Evolutionary conservation across 1,140 invertebrate genomes (phyloP).

Genomic region (Ceratina australensis): DNA sequence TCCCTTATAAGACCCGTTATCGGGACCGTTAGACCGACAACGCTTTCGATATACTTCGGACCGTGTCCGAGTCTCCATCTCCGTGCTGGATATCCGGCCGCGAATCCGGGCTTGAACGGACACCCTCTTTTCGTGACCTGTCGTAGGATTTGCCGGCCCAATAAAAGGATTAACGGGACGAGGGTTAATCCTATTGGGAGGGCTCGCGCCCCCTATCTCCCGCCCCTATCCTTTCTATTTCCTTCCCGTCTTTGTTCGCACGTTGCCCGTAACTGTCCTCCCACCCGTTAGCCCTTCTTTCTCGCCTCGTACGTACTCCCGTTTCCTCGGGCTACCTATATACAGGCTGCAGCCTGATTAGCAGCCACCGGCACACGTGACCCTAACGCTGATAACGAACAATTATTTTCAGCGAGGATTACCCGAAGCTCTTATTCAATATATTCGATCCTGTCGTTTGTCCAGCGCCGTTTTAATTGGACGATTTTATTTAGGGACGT

Average conservation of each 20-base stretch:
- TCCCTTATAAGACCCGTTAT: constrained; percentile 56
- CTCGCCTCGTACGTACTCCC: neutral
- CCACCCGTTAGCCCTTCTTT: constrained; percentile 17
- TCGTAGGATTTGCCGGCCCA: constrained; percentile 74
- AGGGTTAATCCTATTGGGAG: constrained; percentile 77
- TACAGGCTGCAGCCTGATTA: constrained; percentile 56
- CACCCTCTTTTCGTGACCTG: constrained; percentile 69
- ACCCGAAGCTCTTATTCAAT: constrained; percentile 31
- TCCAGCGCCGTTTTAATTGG: neutral
- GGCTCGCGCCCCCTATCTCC: constrained; percentile 60
- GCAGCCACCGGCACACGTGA: constrained; percentile 40
- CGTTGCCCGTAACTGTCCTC: neutral
- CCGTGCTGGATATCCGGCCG: constrained; percentile 55
- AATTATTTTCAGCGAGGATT: constrained; percentile 65
- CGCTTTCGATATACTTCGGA: constrained; percentile 58
- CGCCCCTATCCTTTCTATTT: constrained; percentile 28
- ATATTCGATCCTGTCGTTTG: neutral
- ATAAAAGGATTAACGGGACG: constrained; percentile 78
- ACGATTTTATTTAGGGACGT: neutral
- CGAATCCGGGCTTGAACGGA: constrained; percentile 59
- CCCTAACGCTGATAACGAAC: constrained; percentile 65
- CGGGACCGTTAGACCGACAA: constrained; percentile 49
- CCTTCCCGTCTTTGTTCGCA: constrained; percentile 5
- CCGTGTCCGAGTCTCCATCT: constrained; percentile 54
- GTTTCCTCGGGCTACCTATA: constrained; percentile 39